Base-by-base conservation (phyloP, 2,113 vertebrate genomes). In the Tachuris rubrigastra region DNA sequence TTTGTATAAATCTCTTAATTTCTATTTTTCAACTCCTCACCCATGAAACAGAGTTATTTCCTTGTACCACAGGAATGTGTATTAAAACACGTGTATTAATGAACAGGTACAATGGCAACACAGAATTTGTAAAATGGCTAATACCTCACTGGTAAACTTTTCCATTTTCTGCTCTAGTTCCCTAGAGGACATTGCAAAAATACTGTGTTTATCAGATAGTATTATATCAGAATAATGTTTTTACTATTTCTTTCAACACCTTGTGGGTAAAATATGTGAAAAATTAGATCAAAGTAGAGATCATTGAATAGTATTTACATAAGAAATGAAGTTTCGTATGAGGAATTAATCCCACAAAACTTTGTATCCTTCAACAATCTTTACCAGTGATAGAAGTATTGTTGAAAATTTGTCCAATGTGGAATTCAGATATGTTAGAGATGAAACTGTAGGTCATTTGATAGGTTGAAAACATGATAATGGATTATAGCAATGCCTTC, bases 1-100 rank as follows among this genome's bases (percentile, higher is more conserved):
- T 94, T 91, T 1, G 42, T 85, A 62, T 42, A 60, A 85, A 84
- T 93, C 90, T 85, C 90, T 71, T 96, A 66, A 96, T 90, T 72
- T 67, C 74, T 58, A 6, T 95, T 96, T 95, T 89, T 88, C 74
- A 96, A 63, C 41, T 89, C 53, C 39, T 84, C 35, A 74, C 80
- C 75, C 72, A 80, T 67, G 63, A 93, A 91, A 80, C 39, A 66
- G 46, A 90, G 67, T 71, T 52, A 88, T 87, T 63, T 83, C 42
- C 55, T 73, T 77, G 58, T 59, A 63, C 67, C 55, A 86, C 50
- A 71, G 82, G 50, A 86, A 85, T 77, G 55, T 53, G 14, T 56
- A 67, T 49, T 81, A 73, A 87, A 95, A 77, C 53, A 89, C 25
- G 31, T 55, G 37, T 50, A 80, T 67, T 74, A 93, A 91, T 41